phyloP scores from a whole-genome alignment of 2,797 vertebrate species.

The Cuculus canorus region DNA sequence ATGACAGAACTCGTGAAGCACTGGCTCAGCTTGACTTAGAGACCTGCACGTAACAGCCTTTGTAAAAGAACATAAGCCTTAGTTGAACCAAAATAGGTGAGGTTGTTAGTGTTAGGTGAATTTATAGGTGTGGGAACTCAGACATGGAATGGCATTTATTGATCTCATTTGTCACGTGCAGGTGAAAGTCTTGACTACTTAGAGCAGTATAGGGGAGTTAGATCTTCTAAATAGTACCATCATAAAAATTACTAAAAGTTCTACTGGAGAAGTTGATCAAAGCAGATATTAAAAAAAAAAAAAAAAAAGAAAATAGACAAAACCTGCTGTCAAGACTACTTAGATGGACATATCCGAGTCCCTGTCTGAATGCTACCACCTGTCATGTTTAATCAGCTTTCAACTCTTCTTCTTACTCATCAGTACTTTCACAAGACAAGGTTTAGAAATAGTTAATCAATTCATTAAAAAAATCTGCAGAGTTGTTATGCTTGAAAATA shows the following conservation, averaged over 20 bases:
- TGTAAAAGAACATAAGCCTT: neutral
- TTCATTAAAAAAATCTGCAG: neutral
- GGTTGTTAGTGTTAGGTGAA: neutral
- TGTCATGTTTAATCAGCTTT: conserved; percentile 21
- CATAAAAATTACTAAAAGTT: neutral
- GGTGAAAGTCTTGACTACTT: neutral
- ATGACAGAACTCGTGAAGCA: neutral
- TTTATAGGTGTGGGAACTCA: neutral
- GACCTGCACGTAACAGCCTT: neutral
- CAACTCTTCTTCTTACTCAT: neutral
- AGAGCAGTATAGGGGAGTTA: neutral
- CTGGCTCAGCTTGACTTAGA: neutral
- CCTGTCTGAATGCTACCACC: neutral
- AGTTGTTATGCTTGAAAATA: neutral
- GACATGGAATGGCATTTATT: neutral
- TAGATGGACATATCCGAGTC: neutral
- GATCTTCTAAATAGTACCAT: neutral
- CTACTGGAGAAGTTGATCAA: neutral
- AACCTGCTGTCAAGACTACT: conserved; percentile 5
- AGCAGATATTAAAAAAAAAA: neutral
- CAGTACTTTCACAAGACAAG: neutral
- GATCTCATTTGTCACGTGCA: neutral
- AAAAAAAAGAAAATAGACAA: neutral
- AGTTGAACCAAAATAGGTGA: neutral
- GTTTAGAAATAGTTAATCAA: conserved; percentile 13